Percentiles rank a stretch among this genome's conserved stretches.
Conservation (phyloP, 2,113 vertebrate genomes). For the Hippocampus mohnikei region DNA sequence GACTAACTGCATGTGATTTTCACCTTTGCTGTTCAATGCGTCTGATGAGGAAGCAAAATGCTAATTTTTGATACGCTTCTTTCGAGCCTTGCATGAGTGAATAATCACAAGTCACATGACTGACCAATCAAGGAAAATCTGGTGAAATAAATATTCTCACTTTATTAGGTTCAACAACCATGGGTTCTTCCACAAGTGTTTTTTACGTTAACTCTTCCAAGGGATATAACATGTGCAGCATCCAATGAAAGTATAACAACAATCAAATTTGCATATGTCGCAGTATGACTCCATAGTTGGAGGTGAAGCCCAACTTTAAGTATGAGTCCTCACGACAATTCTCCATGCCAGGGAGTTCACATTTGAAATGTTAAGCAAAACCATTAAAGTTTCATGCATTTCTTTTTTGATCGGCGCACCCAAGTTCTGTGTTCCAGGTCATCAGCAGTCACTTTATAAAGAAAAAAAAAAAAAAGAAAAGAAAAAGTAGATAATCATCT, state of each 20-base stretch:
- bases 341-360: neutral
- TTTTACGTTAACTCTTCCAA: neutral
- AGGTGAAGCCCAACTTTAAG: slow-evolving; percentile 9
- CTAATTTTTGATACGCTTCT: too few relatives aligned
- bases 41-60: too few relatives aligned
- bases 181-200: neutral
- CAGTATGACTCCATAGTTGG: neutral
- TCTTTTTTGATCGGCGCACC: neutral
- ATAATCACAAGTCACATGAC: neutral
- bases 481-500: slow-evolving; percentile 9
- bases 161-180: neutral
- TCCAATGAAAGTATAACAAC: neutral
- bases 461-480: neutral
- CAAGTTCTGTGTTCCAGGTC: slow-evolving; percentile 14
- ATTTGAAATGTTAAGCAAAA: slow-evolving; percentile 2
- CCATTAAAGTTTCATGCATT: slow-evolving; percentile 1
- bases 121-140: neutral
- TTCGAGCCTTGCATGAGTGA: neutral
- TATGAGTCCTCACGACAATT: neutral
- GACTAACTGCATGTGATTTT: too few relatives aligned
- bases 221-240: neutral
- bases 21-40: too few relatives aligned
- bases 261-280: neutral
- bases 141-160: neutral
- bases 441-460: neutral